Percentiles rank a stretch among this genome's conserved stretches.
Conservation (phyloP, 2,888 invertebrate genomes). For the Thereva nobilitata region DNA sequence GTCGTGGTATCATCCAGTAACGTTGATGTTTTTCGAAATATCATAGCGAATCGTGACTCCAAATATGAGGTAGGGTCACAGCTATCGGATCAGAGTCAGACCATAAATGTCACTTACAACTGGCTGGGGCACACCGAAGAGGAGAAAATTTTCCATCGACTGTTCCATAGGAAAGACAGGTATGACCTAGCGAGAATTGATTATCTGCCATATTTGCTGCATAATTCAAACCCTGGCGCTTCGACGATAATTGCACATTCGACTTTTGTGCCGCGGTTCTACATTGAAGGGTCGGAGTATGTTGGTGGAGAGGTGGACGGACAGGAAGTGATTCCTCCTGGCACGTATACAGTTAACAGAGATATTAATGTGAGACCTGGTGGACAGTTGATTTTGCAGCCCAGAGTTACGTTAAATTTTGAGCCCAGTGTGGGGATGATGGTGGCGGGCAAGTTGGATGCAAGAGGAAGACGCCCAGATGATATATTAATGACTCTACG, state of each 20-base stretch:
- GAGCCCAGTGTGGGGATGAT: conserved; percentile 94
- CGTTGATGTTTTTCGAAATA: conserved; percentile 85
- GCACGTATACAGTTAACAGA: conserved; percentile 87
- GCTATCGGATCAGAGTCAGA: conserved; percentile 88
- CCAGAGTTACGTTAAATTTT: conserved; percentile 87
- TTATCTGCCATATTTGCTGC: conserved; percentile 88
- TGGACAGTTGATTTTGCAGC: conserved; percentile 84
- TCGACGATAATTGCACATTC: conserved; percentile 78
- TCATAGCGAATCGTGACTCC: conserved; percentile 87
- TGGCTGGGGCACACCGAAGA: conserved; percentile 84
- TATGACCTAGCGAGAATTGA: conserved; percentile 92
- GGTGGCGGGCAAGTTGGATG: conserved; percentile 89
- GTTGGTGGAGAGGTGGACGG: conserved; percentile 95
- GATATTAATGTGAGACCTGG: conserved; percentile 94
- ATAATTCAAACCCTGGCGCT: conserved; percentile 87
- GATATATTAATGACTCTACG: conserved; percentile 80
- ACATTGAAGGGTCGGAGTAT: conserved; percentile 68
- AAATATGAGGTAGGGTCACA: conserved; percentile 94
- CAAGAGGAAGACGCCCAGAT: conserved; percentile 76
- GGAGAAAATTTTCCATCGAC: conserved; percentile 71
- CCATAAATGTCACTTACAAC: conserved; percentile 92
- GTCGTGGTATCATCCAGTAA: conserved; percentile 91
- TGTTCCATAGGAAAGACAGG: conserved; percentile 86
- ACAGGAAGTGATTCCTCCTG: conserved; percentile 76
- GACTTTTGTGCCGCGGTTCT: conserved; percentile 78